phyloP scores from a whole-genome alignment of 2,888 invertebrate species.

The Drosophila diplacantha region DNA sequence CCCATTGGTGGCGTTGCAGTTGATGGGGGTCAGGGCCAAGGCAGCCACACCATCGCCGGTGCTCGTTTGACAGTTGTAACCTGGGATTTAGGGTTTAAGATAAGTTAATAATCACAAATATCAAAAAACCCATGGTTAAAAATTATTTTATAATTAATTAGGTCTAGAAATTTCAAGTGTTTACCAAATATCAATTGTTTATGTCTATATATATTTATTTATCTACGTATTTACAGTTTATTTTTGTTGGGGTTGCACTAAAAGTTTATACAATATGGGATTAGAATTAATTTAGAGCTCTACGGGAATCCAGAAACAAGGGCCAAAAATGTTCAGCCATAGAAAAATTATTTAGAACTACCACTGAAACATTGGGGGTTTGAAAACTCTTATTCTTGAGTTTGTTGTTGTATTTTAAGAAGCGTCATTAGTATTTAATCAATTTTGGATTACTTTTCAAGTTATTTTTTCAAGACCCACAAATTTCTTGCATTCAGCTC shows the following conservation, averaged over 20 bases:
- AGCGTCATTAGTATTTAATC: no score
- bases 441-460: no score
- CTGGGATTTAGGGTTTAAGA: constrained; percentile 42
- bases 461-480: no score
- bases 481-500: no score
- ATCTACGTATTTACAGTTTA: constrained; percentile 56
- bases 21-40: constrained; percentile 58
- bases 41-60: constrained; percentile 51
- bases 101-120: constrained; percentile 9
- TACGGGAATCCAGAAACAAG: neutral
- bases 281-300: constrained; percentile 4
- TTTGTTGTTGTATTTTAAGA: no score
- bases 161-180: constrained; percentile 8
- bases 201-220: constrained; percentile 8
- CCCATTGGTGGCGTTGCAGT: constrained; percentile 71
- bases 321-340: neutral
- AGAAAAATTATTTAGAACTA: neutral
- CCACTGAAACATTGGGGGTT: no score
- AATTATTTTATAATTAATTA: constrained; percentile 7
- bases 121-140: neutral
- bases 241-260: constrained; percentile 54
- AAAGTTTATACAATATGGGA: constrained; percentile 29
- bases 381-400: no score
- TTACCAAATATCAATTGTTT: constrained; percentile 16
- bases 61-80: constrained; percentile 76